Conservation (phyloP, 2,888 invertebrate genomes). For the Perdita meconis region DNA sequence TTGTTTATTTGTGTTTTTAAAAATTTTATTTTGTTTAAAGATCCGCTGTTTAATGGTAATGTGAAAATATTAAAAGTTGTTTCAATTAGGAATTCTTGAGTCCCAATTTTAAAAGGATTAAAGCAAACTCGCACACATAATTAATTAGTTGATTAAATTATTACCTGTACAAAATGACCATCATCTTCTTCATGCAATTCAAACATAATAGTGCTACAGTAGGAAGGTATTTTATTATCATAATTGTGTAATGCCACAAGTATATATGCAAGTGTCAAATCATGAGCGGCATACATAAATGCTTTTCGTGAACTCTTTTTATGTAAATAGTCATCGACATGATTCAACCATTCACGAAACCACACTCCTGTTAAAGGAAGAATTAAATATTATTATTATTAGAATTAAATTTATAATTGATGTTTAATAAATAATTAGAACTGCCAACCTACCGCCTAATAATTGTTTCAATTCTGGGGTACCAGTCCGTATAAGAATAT, state of each 20-base stretch:
- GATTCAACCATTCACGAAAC: constrained; percentile 43
- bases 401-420: too few relatives aligned
- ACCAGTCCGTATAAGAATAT: constrained; percentile 33
- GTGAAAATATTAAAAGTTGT: too few relatives aligned
- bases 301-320: constrained; percentile 28
- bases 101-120: too few relatives aligned
- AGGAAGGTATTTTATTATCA: constrained; percentile 46
- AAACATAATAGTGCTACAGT: constrained; percentile 36
- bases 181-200: constrained; percentile 46
- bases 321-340: constrained; percentile 33
- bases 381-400: constrained; percentile 1
- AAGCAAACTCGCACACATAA: too few relatives aligned
- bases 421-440: background rate
- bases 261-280: constrained; percentile 42
- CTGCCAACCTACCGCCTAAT: constrained; percentile 34
- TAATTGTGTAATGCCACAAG: constrained; percentile 35
- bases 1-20: too few relatives aligned
- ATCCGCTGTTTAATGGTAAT: too few relatives aligned
- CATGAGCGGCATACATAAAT: constrained; percentile 48
- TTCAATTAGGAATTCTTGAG: too few relatives aligned
- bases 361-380: constrained; percentile 36
- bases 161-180: constrained; percentile 49
- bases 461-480: constrained; percentile 40
- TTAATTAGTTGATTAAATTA: background rate
- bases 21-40: too few relatives aligned